phyloP scores from a whole-genome alignment of 2,797 vertebrate species.

The Lophius americanus region DNA sequence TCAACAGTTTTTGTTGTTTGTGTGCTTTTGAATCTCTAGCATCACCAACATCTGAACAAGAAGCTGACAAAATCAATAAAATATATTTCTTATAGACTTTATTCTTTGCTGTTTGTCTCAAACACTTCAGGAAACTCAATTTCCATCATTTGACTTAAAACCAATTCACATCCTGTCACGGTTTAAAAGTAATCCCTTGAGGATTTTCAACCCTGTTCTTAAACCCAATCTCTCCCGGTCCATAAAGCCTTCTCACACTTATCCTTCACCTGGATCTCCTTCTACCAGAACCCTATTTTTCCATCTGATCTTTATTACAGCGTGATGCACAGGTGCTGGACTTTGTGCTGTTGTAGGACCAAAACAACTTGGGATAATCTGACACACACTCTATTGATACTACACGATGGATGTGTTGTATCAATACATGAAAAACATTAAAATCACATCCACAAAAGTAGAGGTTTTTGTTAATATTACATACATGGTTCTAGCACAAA shows the following conservation, averaged over 20 bases:
- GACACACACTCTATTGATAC: conserved; percentile 30
- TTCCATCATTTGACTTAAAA: too few relatives aligned
- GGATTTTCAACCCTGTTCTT: background rate
- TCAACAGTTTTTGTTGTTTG: too few relatives aligned
- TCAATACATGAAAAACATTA: background rate
- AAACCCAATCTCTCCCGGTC: background rate
- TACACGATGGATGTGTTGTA: background rate
- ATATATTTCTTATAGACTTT: too few relatives aligned
- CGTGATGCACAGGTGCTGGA: conserved; percentile 56
- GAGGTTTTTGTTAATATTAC: background rate
- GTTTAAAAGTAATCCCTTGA: background rate
- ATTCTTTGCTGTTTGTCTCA: background rate
- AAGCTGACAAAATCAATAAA: too few relatives aligned
- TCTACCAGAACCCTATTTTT: conserved; percentile 21
- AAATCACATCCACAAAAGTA: background rate
- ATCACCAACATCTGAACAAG: background rate
- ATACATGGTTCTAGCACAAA: background rate
- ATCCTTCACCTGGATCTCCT: conserved; percentile 26
- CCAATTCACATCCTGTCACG: background rate
- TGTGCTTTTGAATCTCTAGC: background rate
- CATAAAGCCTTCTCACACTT: background rate
- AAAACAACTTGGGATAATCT: conserved; percentile 41
- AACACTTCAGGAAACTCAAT: too few relatives aligned
- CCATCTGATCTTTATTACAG: conserved; percentile 49
- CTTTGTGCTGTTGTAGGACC: conserved; percentile 30